These are phyloP conservation scores for Megaceryle alcyon DNA, from an alignment of 2,797 vertebrate species.

Conservation along the genomic window DNA sequence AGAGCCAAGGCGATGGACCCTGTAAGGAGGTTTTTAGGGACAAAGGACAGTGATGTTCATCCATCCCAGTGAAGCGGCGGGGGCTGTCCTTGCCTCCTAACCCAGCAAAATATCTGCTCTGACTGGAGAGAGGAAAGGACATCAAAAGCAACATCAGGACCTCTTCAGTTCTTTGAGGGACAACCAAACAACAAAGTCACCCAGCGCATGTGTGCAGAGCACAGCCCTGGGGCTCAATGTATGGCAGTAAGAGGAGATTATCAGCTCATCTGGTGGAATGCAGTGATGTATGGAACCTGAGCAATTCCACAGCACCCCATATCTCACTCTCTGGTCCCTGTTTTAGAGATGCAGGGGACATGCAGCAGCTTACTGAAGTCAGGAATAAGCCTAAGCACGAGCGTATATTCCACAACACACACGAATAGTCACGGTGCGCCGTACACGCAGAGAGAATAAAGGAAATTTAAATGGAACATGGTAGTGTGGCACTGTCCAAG, in stretches of 20 bases:
- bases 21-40: neutral
- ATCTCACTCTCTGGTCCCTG: neutral
- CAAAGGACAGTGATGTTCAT: rapidly evolving
- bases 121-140: neutral
- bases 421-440: neutral
- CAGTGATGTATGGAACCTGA: neutral
- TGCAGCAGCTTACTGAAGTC: neutral
- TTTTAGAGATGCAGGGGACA: neutral
- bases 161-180: neutral
- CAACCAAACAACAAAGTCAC: neutral
- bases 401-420: neutral
- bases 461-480: neutral
- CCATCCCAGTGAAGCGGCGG: neutral
- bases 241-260: neutral
- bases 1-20: neutral
- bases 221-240: neutral
- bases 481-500: neutral
- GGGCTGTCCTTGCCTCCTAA: neutral
- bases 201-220: neutral
- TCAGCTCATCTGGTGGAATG: neutral
- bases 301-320: neutral
- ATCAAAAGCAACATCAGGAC: neutral
- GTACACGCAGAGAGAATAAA: neutral
- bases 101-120: neutral
- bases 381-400: neutral